These are phyloP conservation scores for Perithous albicinctus DNA, from an alignment of 2,888 invertebrate species.

Conservation along the genomic window DNA sequence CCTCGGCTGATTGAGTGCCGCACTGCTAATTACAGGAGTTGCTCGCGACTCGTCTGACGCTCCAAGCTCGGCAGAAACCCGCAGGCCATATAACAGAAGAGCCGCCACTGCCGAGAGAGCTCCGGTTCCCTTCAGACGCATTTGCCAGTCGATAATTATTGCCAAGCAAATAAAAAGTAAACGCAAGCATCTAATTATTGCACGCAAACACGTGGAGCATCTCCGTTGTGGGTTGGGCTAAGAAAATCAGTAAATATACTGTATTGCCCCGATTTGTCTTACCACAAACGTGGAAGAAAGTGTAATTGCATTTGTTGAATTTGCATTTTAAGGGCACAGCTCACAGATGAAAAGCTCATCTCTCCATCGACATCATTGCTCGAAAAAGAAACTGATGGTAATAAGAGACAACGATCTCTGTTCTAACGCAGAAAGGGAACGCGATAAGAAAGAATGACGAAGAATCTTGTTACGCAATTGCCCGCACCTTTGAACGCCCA, in stretches of 20 bases:
- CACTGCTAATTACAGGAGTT: constrained; percentile 55
- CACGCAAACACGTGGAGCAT: constrained; percentile 1
- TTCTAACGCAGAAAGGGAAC: neutral
- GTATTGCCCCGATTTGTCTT: neutral
- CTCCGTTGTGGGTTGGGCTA: neutral
- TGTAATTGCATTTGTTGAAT: constrained; percentile 44
- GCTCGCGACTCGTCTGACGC: constrained; percentile 20
- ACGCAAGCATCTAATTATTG: constrained; percentile 7
- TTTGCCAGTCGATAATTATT: constrained; percentile 28
- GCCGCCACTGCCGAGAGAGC: neutral
- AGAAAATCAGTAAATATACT: neutral
- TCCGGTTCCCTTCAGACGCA: neutral
- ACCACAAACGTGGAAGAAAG: neutral
- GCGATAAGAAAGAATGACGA: neutral
- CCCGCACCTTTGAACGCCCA: constrained; percentile 61
- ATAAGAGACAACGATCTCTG: constrained; percentile 9
- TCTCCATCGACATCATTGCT: constrained; percentile 14
- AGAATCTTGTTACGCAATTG: constrained; percentile 71
- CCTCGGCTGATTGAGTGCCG: constrained; percentile 48
- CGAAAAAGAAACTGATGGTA: too few relatives aligned
- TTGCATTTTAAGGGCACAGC: constrained; percentile 42
- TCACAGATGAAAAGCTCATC: neutral
- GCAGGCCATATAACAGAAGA: neutral
- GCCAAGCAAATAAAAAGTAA: constrained; percentile 1
- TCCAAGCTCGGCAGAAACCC: constrained; percentile 25